These are phyloP conservation scores for Ochropleura leucogaster DNA, from an alignment of 2,888 invertebrate genomes.

Conservation along the genomic window DNA sequence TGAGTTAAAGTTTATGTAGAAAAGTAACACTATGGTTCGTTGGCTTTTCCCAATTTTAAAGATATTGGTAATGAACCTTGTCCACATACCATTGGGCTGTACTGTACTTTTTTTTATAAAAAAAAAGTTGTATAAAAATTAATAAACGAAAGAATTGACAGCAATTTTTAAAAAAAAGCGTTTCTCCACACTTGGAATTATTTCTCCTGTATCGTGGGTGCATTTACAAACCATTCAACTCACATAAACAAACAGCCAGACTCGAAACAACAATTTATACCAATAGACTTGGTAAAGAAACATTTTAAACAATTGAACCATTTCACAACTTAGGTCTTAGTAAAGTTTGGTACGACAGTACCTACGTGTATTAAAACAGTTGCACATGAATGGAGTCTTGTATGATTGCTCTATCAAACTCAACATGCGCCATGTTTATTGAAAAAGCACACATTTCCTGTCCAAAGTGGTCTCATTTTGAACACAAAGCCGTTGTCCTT, in stretches of 20 bases:
- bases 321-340: slow-evolving; percentile 30
- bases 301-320: neutral
- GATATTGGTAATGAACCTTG: neutral
- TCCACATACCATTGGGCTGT: no score
- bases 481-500: slow-evolving; percentile 11
- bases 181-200: no score
- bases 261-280: no score
- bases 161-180: no score
- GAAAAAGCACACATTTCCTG: slow-evolving; percentile 53
- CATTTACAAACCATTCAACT: no score
- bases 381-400: neutral
- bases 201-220: no score
- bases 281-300: no score
- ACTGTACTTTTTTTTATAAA: no score
- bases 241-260: no score
- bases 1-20: no score
- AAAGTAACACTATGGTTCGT: neutral
- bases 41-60: neutral
- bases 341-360: slow-evolving; percentile 8
- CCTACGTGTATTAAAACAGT: neutral
- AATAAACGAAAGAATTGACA: no score
- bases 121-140: no score
- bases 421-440: slow-evolving; percentile 34
- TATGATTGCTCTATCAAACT: slow-evolving; percentile 25
- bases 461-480: slow-evolving; percentile 11